Base-by-base conservation (phyloP, 2,888 invertebrate genomes). In the Allophyes oxyacanthae region DNA sequence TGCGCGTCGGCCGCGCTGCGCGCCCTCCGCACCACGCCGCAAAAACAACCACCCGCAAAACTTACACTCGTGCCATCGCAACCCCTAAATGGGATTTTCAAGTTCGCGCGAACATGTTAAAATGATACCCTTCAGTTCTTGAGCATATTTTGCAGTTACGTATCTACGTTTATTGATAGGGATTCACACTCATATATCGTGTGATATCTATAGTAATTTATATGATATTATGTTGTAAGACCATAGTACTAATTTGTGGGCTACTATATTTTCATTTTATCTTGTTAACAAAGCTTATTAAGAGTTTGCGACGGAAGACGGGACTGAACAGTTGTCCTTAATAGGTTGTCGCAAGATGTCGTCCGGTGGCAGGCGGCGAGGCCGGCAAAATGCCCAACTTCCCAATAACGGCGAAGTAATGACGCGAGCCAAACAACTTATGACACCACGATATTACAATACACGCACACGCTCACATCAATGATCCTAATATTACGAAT, bases 291-390 rank as follows among this genome's bases (percentile, higher is more conserved):
- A 82, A 82, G 73, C 78, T 81, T 81, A 81, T 81, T 81, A 83
- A 80, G 79, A 85, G 84, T 82, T 84, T 79, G 78, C 67, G 80
- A 85, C 81, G 82, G 77, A 72, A 80, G 79, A 78, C 66, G 75
- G 79, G 75, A 28, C 77, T 76, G 83, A 86, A 87, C 89, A 91
- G 87, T 91, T 89, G 88, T 81, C 78, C 79, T 86, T 92, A 92
- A 92, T 92, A 89, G 91, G 88, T 88, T 89, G 88, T 90, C 82
- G 87, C 92, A 93, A 92, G 91, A 93, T 92, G 91, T 91, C 87
- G 89, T 84, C 88, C 83, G 79, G 76, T 83, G 79, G 76, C 80
- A 72, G 82, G 20, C 20, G 20, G 20, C 86, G 77, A 83, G 86
- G 80, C 85, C 84, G 84, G 83, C 78, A 77, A 79, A 84, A 85